Conservation (phyloP, 2,113 vertebrate genomes). For the Oncorhynchus nerka region DNA sequence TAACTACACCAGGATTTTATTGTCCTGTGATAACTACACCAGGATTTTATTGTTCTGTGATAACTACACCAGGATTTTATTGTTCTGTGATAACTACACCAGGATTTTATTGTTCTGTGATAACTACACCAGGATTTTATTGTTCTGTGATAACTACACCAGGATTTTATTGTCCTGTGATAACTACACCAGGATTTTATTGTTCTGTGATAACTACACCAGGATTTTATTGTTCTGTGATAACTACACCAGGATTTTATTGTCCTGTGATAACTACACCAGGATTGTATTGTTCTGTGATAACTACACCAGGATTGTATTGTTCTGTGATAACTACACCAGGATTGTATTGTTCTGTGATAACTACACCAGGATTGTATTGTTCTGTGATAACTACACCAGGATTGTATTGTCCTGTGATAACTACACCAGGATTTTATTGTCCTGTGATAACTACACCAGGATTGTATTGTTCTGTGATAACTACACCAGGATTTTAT, state of each 20-base stretch:
- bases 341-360: not conserved
- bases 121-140: not conserved
- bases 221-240: not conserved
- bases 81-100: not conserved
- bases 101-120: not conserved
- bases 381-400: not conserved
- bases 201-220: not conserved
- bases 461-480: not conserved
- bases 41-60: not conserved
- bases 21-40: not conserved
- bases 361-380: not conserved
- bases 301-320: not conserved
- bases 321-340: not conserved
- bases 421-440: not conserved
- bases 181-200: not conserved
- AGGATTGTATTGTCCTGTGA: not conserved
- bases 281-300: not conserved
- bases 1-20: not conserved
- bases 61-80: not conserved
- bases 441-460: not conserved
- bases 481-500: not conserved
- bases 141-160: not conserved
- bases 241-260: not conserved
- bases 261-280: not conserved
- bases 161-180: not conserved